Conservation (phyloP, 2,888 invertebrate genomes). For the Alitta virens region DNA sequence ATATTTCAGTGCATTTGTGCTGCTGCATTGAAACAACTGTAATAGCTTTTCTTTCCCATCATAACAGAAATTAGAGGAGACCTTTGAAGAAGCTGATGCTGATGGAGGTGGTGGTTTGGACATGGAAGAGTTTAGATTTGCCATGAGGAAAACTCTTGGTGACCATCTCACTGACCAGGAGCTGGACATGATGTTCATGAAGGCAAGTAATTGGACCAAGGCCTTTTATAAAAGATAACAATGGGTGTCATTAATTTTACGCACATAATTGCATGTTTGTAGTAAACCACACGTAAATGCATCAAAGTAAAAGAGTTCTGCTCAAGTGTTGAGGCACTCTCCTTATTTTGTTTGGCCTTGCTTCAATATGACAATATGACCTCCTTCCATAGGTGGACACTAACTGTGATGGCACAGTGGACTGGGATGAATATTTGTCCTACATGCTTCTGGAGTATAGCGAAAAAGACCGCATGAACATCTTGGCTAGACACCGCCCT, state of each 20-base stretch:
- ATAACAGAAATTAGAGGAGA: conserved; percentile 16
- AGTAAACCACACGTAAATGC: too few relatives aligned
- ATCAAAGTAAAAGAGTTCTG: too few relatives aligned
- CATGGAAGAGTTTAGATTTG: conserved; percentile 43
- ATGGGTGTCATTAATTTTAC: too few relatives aligned
- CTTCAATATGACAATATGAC: too few relatives aligned
- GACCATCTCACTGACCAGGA: conserved; percentile 38
- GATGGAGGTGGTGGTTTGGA: conserved; percentile 38
- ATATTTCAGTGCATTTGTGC: too few relatives aligned
- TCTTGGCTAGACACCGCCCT: conserved; percentile 1
- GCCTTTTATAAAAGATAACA: too few relatives aligned
- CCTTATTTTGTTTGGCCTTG: too few relatives aligned
- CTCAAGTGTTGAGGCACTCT: too few relatives aligned
- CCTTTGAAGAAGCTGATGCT: conserved; percentile 40
- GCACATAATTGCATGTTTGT: too few relatives aligned
- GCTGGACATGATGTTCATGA: conserved; percentile 46
- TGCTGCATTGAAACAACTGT: too few relatives aligned
- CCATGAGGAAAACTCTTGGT: conserved; percentile 40
- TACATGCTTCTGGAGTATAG: conserved; percentile 71
- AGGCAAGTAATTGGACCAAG: too few relatives aligned
- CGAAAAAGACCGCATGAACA: conserved; percentile 41
- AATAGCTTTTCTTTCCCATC: too few relatives aligned
- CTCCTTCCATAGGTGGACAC: conserved; percentile 50
- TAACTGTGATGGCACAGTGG: conserved; percentile 62
- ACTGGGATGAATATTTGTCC: conserved; percentile 78